Conservation (phyloP, 2,797 vertebrate genomes). For the Malacoctenus gilli region DNA sequence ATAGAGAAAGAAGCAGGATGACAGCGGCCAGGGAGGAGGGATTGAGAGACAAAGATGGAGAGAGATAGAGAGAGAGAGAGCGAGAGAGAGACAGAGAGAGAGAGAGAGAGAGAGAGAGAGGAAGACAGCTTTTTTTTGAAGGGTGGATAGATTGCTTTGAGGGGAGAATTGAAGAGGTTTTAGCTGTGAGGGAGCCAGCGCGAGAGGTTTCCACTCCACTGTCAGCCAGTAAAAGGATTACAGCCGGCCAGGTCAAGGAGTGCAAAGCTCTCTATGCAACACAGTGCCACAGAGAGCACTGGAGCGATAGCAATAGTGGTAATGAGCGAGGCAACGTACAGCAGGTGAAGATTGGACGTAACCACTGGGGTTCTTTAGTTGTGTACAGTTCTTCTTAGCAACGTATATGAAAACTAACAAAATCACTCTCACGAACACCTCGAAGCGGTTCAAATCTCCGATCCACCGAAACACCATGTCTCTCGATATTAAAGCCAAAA, state of each 20-base stretch:
- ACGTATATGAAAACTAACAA: no score
- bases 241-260: constrained; percentile 39
- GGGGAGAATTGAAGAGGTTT: constrained; percentile 52
- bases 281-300: constrained; percentile 7
- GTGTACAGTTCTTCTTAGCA: no score
- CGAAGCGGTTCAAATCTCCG: no score
- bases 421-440: no score
- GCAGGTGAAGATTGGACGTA: no score
- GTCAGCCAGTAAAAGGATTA: constrained; percentile 50
- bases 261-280: constrained; percentile 15
- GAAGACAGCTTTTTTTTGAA: constrained; percentile 30
- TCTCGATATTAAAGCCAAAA: no score
- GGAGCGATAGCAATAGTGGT: background rate
- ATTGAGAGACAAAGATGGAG: background rate
- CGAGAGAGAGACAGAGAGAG: background rate
- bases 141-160: constrained; percentile 49
- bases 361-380: no score
- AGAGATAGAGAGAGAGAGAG: constrained; percentile 1
- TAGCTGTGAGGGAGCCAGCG: constrained; percentile 42
- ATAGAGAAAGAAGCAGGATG: constrained; percentile 30
- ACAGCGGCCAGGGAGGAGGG: constrained; percentile 18
- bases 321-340: background rate
- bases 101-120: background rate
- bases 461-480: no score
- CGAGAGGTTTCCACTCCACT: constrained; percentile 48